Base-by-base conservation (phyloP, 2,113 vertebrate species). In the Neoarius graeffei region DNA sequence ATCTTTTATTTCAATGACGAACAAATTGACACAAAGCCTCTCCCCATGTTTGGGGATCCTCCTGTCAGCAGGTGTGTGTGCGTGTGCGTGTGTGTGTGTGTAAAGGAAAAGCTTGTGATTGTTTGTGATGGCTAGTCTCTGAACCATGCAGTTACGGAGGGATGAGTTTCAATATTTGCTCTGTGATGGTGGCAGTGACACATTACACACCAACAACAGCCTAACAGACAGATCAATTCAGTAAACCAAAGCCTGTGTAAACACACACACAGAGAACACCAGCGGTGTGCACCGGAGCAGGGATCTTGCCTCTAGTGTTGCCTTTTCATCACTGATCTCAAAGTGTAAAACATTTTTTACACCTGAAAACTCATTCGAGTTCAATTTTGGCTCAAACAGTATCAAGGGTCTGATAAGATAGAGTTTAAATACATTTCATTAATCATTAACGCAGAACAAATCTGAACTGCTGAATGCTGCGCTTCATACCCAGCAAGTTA, bases 81-180 rank as follows among this genome's bases (percentile, higher is more conserved):
- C 20, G 54, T 81, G 27, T 81, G n/a, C n/a, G 79, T 59, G 56
- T 35, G 27, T 81, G 79, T 81, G 79, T 81, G 77, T 57, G 27
- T 30, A 8, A n/a, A 59, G 77, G 54, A 57, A 56, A 80, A 80
- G 71, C 84, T 85, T 56, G 86, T 73, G 71, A 87, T 89, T 89
- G 77, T 86, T 76, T 86, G 84, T 35, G 73, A 84, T 76, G 84
- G 74, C 86, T 89, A 73, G 85, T 81, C 88, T 85, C 74, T n/a
- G 81, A 85, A 86, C 84, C 86, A 77, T 85, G 82, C 48, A 71
- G 82, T 83, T 69, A 62, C 52, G 6, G 59, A 82, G 67, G 80
- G 81, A 86, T 71, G 73, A 83, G 71, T 90, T 88, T 89, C 89
- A 91, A 91, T 91, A 89, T 90, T 90, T 90, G 88, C 86, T 84